A percentile compares a stretch with the other conserved stretches of the same genome.
Conservation (phyloP, 2,888 invertebrate genomes). For the Synanthedon formicaeformis region DNA sequence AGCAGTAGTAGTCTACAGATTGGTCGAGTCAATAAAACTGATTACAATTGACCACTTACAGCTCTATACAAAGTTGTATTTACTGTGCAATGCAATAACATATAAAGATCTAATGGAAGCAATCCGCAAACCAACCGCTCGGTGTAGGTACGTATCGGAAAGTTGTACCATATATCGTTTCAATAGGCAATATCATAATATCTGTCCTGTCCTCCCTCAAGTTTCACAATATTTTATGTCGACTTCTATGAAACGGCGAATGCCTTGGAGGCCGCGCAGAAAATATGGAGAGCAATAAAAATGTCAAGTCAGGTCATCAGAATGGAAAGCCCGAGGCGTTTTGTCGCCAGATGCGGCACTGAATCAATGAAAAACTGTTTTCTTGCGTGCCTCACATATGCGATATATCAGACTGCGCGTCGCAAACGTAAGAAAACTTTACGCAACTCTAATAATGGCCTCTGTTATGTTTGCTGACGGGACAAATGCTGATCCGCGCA, state of each 20-base stretch:
- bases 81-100: too few species aligned
- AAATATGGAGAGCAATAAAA: constrained; percentile 68
- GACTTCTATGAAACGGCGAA: constrained; percentile 41
- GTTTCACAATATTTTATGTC: constrained; percentile 60
- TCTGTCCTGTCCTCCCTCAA: constrained; percentile 47
- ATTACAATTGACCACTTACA: background rate
- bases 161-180: constrained; percentile 43
- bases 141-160: constrained; percentile 24
- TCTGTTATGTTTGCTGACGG: constrained; percentile 48
- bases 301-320: constrained; percentile 71
- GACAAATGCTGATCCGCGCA: constrained; percentile 47
- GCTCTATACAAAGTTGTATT: too few species aligned
- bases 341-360: constrained; percentile 66
- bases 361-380: constrained; percentile 70
- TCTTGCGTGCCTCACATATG: constrained; percentile 54
- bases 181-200: constrained; percentile 48
- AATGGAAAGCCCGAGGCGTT: constrained; percentile 65
- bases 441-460: constrained; percentile 39
- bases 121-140: background rate
- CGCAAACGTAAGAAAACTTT: constrained; percentile 13
- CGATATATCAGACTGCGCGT: constrained; percentile 49
- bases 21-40: too few species aligned
- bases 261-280: constrained; percentile 55
- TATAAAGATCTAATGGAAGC: background rate
- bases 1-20: too few species aligned